Evolutionary conservation across 2,113 vertebrate genomes (phyloP).

Genomic region (Numenius arquata): DNA sequence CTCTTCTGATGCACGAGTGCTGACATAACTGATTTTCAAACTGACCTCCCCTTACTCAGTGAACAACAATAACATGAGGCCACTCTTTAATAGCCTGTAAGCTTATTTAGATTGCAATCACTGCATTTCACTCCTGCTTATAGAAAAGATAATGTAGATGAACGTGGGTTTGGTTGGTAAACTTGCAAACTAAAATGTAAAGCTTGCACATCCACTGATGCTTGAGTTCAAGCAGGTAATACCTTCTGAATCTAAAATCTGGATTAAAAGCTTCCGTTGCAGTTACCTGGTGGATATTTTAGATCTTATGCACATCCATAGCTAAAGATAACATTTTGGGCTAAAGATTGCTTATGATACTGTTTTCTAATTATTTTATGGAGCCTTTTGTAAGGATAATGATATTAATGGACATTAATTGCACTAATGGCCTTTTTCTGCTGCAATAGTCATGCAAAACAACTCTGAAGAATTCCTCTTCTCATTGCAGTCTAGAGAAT

Average conservation of each 20-base stretch:
- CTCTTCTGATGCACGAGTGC: not conserved
- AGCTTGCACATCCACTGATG: not conserved
- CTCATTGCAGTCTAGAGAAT: not conserved
- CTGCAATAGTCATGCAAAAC: not conserved
- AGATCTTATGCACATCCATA: not conserved
- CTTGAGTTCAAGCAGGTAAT: not conserved
- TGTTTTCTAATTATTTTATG: not conserved
- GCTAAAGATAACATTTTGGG: not conserved
- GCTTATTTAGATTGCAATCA: not conserved
- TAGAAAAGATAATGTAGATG: not conserved
- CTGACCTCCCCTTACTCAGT: not conserved
- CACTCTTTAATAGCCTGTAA: not conserved
- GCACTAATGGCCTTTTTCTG: not conserved
- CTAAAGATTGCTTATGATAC: not conserved
- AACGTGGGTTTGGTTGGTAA: not conserved
- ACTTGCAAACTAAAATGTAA: not conserved
- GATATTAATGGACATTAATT: not conserved
- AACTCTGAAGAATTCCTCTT: not conserved
- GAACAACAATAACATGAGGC: not conserved
- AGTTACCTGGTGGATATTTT: not conserved
- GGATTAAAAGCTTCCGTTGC: not conserved
- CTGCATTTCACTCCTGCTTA: not conserved
- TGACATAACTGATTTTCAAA: not conserved
- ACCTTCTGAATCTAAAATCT: not conserved
- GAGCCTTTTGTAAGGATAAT: not conserved